Conservation (phyloP, 1,140 invertebrate species). For the Medauroidea extradentata region DNA sequence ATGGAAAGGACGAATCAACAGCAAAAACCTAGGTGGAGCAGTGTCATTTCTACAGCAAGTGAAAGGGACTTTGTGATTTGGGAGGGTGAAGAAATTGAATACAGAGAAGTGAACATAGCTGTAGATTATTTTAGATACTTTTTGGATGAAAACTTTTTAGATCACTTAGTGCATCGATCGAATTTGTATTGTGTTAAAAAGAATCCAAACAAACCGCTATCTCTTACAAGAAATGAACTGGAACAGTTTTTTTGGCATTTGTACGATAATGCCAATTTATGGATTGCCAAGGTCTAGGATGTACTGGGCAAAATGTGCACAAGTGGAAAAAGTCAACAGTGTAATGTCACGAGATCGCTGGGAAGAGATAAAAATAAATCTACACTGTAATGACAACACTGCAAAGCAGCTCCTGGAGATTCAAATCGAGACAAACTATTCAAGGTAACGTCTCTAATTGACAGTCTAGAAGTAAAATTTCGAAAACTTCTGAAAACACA, state of each 20-base stretch:
- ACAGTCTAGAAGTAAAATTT: slow-evolving; percentile 31
- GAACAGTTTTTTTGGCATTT: slow-evolving; percentile 1
- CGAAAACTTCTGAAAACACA: slow-evolving; percentile 33
- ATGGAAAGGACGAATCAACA: no score
- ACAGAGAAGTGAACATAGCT: no score
- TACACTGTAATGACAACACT: slow-evolving; percentile 25
- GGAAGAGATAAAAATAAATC: slow-evolving; percentile 17
- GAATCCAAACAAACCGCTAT: neutral
- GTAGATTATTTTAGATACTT: slow-evolving; percentile 3
- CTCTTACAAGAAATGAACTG: neutral
- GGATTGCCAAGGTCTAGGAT: slow-evolving; percentile 16
- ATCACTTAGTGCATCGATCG: slow-evolving; percentile 16
- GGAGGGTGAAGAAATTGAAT: no score
- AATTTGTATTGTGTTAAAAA: slow-evolving; percentile 11
- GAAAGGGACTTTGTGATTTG: no score
- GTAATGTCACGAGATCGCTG: slow-evolving; percentile 24
- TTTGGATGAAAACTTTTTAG: slow-evolving; percentile 17
- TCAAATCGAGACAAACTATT: slow-evolving; percentile 35
- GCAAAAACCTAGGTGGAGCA: no score
- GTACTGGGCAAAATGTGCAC: slow-evolving; percentile 29
- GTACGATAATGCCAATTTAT: neutral
- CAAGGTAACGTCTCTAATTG: slow-evolving; percentile 38
- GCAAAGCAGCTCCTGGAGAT: slow-evolving; percentile 12
- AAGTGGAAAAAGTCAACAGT: slow-evolving; percentile 19
- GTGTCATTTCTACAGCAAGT: no score